These are phyloP conservation scores for Jordanella pulchra DNA, from an alignment of 2,797 vertebrate species.

Conservation along the genomic window DNA sequence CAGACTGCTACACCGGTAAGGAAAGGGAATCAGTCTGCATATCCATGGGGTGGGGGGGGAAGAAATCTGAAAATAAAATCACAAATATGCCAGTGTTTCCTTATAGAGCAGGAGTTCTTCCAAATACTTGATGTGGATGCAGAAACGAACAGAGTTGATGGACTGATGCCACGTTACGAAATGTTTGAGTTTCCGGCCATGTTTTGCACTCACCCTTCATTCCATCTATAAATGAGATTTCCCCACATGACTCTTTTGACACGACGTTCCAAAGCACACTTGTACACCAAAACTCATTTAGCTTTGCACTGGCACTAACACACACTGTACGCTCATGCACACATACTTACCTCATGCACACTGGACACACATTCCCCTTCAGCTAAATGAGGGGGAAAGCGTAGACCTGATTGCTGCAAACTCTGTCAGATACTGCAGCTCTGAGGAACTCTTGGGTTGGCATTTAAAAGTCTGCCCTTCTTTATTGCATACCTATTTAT, in stretches of 20 bases:
- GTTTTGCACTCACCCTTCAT: slow-evolving; percentile 44
- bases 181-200: slow-evolving; percentile 19
- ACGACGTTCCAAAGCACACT: slow-evolving; percentile 21
- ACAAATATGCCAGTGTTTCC: slow-evolving; percentile 36
- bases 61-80: slow-evolving; percentile 33
- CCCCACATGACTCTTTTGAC: slow-evolving; percentile 54
- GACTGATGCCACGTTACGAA: slow-evolving; percentile 42
- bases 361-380: slow-evolving; percentile 33
- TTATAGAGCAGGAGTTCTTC: slow-evolving; percentile 43
- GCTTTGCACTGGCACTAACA: slow-evolving; percentile 26
- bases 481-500: slow-evolving; percentile 27
- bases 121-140: slow-evolving; percentile 58
- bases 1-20: slow-evolving; percentile 92
- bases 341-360: neutral
- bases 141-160: slow-evolving; percentile 55
- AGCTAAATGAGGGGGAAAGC: slow-evolving; percentile 43
- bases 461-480: slow-evolving; percentile 46
- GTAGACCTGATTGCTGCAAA: slow-evolving; percentile 32
- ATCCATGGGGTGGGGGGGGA: slow-evolving; percentile 5
- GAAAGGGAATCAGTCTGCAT: slow-evolving; percentile 45
- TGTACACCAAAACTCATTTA: slow-evolving; percentile 16
- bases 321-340: slow-evolving; percentile 7
- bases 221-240: slow-evolving; percentile 72
- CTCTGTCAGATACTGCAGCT: slow-evolving; percentile 38
- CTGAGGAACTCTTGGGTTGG: slow-evolving; percentile 40